These are phyloP conservation scores for Cheiracanthium punctorium DNA, from an alignment of 2,888 invertebrate species.

Conservation along the genomic window DNA sequence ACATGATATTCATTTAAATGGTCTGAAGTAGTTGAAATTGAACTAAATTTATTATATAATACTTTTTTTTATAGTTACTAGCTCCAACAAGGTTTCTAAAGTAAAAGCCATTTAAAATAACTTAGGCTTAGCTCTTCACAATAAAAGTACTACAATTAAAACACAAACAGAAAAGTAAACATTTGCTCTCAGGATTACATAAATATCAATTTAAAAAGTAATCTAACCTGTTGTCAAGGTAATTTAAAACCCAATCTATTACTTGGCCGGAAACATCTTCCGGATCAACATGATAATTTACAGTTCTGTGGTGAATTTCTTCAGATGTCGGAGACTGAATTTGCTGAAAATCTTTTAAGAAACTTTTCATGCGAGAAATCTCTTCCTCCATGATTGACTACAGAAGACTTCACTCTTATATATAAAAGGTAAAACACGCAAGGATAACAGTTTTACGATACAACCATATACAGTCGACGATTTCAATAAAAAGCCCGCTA, in stretches of 20 bases:
- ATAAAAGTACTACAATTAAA: conserved; percentile 71
- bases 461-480: conserved; percentile 8
- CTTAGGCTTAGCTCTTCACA: background rate
- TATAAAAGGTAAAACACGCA: background rate
- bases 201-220: background rate
- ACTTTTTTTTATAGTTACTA: too few species aligned
- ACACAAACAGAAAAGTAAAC: too few species aligned
- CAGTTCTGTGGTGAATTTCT: conserved; percentile 13
- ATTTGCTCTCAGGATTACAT: too few species aligned
- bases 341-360: conserved; percentile 42
- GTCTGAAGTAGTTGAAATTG: too few species aligned
- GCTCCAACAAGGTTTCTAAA: too few species aligned
- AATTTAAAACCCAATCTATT: conserved; percentile 85
- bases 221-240: conserved; percentile 85
- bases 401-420: background rate
- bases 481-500: conserved; percentile 11
- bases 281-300: conserved; percentile 75
- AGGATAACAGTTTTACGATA: background rate
- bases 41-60: too few species aligned
- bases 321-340: conserved; percentile 40
- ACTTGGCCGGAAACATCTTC: conserved; percentile 85
- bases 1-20: too few species aligned
- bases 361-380: conserved; percentile 15
- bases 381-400: conserved; percentile 38
- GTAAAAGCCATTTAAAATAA: too few species aligned